Evolutionary conservation across 2,797 vertebrate genomes (phyloP), one percentile per base, ranked within the genome.

Genomic region (Spatula clypeata): DNA sequence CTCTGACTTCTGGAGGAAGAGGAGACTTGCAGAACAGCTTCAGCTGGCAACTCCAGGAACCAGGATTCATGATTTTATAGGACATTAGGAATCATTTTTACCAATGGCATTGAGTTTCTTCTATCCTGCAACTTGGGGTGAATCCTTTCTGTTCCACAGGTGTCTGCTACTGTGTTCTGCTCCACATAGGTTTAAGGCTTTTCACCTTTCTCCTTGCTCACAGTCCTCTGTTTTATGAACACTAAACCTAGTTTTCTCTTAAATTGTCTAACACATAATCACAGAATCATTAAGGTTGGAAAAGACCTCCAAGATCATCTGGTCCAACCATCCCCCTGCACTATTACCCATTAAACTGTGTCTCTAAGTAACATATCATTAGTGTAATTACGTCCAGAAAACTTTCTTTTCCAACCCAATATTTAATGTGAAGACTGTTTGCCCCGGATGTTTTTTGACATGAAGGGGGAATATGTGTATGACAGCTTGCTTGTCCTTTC

Each of bases 401-500:
- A 10, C 3, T 31, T 69, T 44, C 44, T 51, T 38, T 5, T 17
- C 21, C 12, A 76, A 12, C 11, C 31, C 31, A 3, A 3, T 57
- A 15, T 88, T 91, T 88, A 80, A 44, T 40, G 57, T 88, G 44
- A 92, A 79, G 32, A 65, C 21, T 80, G 40, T 86, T 89, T 91
- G 21, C 83, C 86, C 76, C 83, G 49, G 18, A 26, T 91, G 40
- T 1, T 90, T 90, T 86, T 84, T 61, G 54, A 88, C 66, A 17
- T 49, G 64, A 80, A 53, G 32, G 42, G 38, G 21, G 20, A n/a
- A 75, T 85, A 10, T 32, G 13, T 49, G 24, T 53, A 72, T 94
- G 61, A 67, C 72, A 74, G 45, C 14, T 83, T 61, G 17, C 69
- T 93, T 6, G 9, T 88, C 65, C 57, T 83, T 94, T 83, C 44